Evolutionary conservation across 2,888 invertebrate species (phyloP).

Genomic region (Phrixothrix hirtus): DNA sequence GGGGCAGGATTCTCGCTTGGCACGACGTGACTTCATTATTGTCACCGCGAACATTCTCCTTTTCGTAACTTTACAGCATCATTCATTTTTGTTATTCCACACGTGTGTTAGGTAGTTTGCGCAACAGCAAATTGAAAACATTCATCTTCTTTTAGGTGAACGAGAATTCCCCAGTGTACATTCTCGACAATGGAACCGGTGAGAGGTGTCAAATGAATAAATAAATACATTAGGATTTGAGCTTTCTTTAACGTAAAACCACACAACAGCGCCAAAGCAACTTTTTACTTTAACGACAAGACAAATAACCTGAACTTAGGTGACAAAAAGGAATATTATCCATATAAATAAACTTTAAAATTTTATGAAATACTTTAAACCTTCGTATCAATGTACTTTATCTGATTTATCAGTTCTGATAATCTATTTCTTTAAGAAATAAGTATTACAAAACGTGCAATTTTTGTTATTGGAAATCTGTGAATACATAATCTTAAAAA

Average conservation of each 20-base stretch:
- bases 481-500: too few species aligned
- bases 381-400: too few species aligned
- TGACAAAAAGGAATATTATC: too few species aligned
- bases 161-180: constrained; percentile 39
- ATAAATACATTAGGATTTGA: constrained; percentile 27
- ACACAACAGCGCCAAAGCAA: neutral
- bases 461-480: too few species aligned
- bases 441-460: too few species aligned
- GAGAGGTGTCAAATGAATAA: constrained; percentile 27
- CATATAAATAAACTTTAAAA: neutral
- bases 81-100: constrained; percentile 29
- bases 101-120: constrained; percentile 28
- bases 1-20: constrained; percentile 26
- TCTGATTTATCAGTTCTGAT: too few species aligned
- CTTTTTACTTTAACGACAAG: neutral
- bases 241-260: constrained; percentile 9
- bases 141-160: constrained; percentile 44
- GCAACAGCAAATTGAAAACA: constrained; percentile 29
- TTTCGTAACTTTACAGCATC: constrained; percentile 29
- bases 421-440: too few species aligned
- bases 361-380: too few species aligned
- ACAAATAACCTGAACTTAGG: neutral
- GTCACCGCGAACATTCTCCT: constrained; percentile 31
- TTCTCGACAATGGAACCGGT: constrained; percentile 32
- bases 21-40: constrained; percentile 36